Base-by-base conservation (phyloP, 2,888 invertebrate species). In the Campopleginae sp. region DNA sequence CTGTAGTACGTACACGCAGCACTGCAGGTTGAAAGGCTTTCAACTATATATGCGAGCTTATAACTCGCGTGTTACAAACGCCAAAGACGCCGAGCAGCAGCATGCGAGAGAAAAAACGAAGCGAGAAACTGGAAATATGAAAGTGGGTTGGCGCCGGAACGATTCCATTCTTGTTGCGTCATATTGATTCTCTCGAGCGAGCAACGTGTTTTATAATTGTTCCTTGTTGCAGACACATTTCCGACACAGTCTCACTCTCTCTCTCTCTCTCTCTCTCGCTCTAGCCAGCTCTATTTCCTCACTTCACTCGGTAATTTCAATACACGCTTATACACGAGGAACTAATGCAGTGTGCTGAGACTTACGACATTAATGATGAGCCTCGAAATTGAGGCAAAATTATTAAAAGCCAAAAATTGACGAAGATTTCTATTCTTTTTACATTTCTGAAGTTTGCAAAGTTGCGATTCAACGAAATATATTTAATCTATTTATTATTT, bases 51-150 rank as follows among this genome's bases (percentile, higher is more conserved):
- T 54, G 44, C 44, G 71, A 42, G 27, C n/a, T 65, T 72, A 65
- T 71, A 66, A 76, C 51, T 42, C n/a, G 48, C 42, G 38, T 27
- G 78, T 75, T 70, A 51, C 61, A 80, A 54, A 79, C 77, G 71
- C 17, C 42, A 77, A 65, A 68, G 66, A 54, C 51, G 61, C 38
- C 63, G n/a, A 79, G 51, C 51, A 74, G 58, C 27, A 46, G 38
- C 38, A 38, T 70, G 42, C 74, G 58, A 71, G 58, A 71, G 33
- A 65, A 33, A 80, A 84, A n/a, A n/a, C n/a, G 82, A 81, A 85
- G 84, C 82, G 85, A 81, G 85, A 88, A 87, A 87, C 87, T 87
- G 88, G 86, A 88, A 88, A 87, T 88, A 87, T 86, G 88, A 88
- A 88, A 88, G 88, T 88, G 85, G 82, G 72, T 85, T 85, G 85